Evolutionary conservation across 2,797 vertebrate species (phyloP).

Genomic region (Chanos chanos): DNA sequence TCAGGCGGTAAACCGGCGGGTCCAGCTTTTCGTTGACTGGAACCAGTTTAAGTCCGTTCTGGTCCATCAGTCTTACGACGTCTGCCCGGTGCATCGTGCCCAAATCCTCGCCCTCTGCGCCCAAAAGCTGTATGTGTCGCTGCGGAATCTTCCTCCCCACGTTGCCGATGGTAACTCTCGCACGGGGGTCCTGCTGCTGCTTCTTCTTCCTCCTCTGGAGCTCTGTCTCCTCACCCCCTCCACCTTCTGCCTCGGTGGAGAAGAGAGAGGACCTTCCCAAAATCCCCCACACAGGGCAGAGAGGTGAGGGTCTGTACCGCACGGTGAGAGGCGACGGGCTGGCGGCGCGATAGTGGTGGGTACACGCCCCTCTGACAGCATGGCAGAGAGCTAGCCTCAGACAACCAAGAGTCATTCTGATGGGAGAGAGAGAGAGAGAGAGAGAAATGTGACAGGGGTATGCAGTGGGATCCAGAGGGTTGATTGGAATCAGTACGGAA

Average conservation of each 20-base stretch:
- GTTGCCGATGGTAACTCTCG: constrained; percentile 57
- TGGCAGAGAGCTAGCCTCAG: constrained; percentile 66
- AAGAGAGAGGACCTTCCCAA: constrained; percentile 44
- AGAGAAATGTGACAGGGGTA: no score
- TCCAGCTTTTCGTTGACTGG: constrained; percentile 60
- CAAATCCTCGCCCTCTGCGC: constrained; percentile 74
- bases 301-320: constrained; percentile 7
- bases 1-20: constrained; percentile 83
- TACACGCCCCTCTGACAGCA: constrained; percentile 45
- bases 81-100: constrained; percentile 81
- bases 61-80: constrained; percentile 78
- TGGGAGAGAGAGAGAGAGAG: constrained; percentile 49
- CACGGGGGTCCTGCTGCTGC: constrained; percentile 47
- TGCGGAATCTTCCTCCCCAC: constrained; percentile 81
- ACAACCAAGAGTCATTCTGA: constrained; percentile 77
- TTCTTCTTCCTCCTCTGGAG: constrained; percentile 48
- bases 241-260: constrained; percentile 55
- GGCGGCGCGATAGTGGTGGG: constrained; percentile 33
- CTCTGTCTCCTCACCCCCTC: constrained; percentile 15
- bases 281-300: constrained; percentile 5
- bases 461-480: no score
- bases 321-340: constrained; percentile 11
- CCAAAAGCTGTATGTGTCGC: constrained; percentile 72
- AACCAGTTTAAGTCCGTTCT: constrained; percentile 78
- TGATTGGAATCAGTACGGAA: no score